These are phyloP conservation scores for Chelmon rostratus DNA, from an alignment of 2,797 vertebrate genomes.

Conservation along the genomic window DNA sequence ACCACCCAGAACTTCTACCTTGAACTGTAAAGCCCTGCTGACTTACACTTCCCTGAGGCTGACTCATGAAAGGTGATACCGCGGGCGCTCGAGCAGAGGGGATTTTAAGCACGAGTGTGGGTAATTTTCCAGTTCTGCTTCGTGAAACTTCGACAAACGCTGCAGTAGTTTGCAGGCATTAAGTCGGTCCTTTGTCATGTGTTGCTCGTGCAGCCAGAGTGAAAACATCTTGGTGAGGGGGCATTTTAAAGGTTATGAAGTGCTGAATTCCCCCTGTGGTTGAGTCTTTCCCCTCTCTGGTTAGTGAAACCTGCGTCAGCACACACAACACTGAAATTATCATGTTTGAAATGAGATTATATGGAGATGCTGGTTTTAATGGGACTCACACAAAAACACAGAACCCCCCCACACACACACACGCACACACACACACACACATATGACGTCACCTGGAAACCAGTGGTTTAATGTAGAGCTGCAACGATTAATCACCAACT, in stretches of 20 bases:
- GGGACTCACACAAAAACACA: too few species aligned
- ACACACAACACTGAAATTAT: background rate
- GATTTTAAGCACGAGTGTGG: background rate
- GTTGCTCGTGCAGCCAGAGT: background rate
- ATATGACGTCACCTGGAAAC: too few species aligned
- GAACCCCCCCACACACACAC: too few species aligned
- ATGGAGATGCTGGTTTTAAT: too few species aligned
- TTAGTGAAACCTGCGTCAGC: background rate
- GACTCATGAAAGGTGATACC: constrained; percentile 31
- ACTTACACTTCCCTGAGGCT: background rate
- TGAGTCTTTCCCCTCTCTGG: constrained; percentile 18
- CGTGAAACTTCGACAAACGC: too few species aligned
- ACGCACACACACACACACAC: too few species aligned
- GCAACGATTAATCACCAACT: too few species aligned
- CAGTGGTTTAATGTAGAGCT: too few species aligned
- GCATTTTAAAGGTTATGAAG: background rate
- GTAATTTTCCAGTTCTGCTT: constrained; percentile 5
- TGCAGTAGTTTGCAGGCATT: background rate
- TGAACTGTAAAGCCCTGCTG: background rate
- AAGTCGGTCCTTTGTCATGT: background rate
- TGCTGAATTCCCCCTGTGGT: constrained; percentile 32
- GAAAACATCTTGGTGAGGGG: background rate
- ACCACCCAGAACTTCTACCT: background rate
- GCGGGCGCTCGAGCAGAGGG: background rate
- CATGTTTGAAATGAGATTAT: background rate